phyloP scores from a whole-genome alignment of 92 coral and sea anemone species.

The Anthopleura xanthogrammica region DNA sequence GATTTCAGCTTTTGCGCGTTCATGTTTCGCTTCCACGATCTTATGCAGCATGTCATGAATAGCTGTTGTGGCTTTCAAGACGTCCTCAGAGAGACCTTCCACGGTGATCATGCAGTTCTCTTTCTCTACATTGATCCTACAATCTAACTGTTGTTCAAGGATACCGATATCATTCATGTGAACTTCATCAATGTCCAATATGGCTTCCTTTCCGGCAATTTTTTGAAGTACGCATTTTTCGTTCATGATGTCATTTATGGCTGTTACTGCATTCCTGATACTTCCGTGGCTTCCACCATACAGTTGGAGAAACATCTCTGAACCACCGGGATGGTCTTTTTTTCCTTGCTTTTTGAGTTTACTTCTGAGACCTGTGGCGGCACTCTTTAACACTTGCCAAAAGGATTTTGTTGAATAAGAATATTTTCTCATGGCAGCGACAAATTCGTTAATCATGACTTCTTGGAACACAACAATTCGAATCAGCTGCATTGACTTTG shows the following conservation, averaged over 20 bases:
- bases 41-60: conserved; percentile 11
- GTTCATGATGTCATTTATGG: neutral
- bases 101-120: neutral
- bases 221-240: neutral
- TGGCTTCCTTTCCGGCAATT: neutral
- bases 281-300: neutral
- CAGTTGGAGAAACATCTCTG: neutral
- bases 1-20: conserved; percentile 7
- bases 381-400: neutral
- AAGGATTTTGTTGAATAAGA: neutral
- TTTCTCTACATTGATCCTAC: neutral
- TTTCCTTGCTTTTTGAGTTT: neutral
- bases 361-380: neutral
- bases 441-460: conserved; percentile 23
- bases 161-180: neutral
- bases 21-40: conserved; percentile 17
- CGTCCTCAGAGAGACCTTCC: conserved; percentile 3
- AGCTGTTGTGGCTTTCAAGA: conserved; percentile 2
- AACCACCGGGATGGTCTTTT: neutral
- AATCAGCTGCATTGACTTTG: conserved; percentile 18
- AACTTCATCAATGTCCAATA: neutral
- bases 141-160: neutral
- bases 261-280: neutral
- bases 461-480: conserved; percentile 40
- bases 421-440: neutral